Evolutionary conservation across 2,797 vertebrate species (phyloP), one percentile per base, ranked within the genome.

Genomic region (Bradypodion pumilum): DNA sequence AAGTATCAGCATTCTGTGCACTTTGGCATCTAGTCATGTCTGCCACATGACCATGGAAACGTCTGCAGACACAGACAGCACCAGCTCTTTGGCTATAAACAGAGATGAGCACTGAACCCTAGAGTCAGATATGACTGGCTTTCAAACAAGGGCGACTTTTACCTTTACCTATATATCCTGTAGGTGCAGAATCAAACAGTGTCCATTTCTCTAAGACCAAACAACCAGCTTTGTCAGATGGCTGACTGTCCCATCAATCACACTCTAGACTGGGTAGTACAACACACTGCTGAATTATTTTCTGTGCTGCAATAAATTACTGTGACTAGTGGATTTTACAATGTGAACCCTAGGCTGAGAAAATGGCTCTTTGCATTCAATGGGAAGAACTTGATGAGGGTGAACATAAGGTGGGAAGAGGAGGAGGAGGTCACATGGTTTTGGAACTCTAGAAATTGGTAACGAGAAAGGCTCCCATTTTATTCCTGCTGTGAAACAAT

Each of bases 401-500:
- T 21, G 60, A 7, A 15, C 7, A 8, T 10, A 8, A 21, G 27
- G 15, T 2, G 9, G 25, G 52, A 44, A 35, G 35, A 2, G 29
- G 0, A 4, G 29, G 0, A 4, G 29, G 40, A 12, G 46, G 0
- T 5, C 44, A 63, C 76, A 75, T 37, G 32, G 59, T 88, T 84
- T 81, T 79, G 81, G 86, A 90, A 60, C 85, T 85, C 37, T 69
- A 0, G 56, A 63, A 21, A 4, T 78, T 88, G 46, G 86, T 92
- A 92, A 92, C 62, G 85, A 89, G 85, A 89, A 89, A 21, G 78
- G 80, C 65, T 75, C 63, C 85, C 70, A 89, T 91, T 78, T 80
- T 74, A 81, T 90, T 92, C 80, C 87, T 88, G 81, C 86, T 90
- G 80, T 91, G 88, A 90, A 93, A 87, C 84, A 78, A 79, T 83